Evolutionary conservation across 2,888 invertebrate genomes (phyloP), one percentile per base, ranked within the genome.

Genomic region (Corbicula japonica): DNA sequence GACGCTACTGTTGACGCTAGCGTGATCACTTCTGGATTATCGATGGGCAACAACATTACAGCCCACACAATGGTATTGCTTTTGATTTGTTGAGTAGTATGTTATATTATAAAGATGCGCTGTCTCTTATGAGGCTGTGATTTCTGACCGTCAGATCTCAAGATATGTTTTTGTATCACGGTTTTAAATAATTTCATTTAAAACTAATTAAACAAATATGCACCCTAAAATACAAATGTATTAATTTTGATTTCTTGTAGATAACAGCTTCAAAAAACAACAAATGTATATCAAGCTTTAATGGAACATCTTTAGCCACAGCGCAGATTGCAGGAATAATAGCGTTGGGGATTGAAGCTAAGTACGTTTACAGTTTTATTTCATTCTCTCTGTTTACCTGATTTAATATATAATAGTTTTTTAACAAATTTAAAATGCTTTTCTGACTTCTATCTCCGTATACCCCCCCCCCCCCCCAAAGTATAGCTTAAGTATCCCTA

Each of bases 281-380:
- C 30, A 54, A 30, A 6, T 54, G 54, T 23, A 30, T 28, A 30
- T 32, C 54, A 54, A 28, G 30, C n/a, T 54, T 54, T 30, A 3
- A 28, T 18, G 54, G 54, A 1, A 32, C 32, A 18, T 54, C 54
- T 23, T 28, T 32, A 2, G 54, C 54, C 15, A 54, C 54, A 8
- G 54, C 54, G 32, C 54, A 54, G n/a, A 32, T 54, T 32, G 54
- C 54, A 6, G 54, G 54, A 6, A 54, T 54, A 3, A 23, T 54
- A 30, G 54, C 54, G n/a, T 30, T 54, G 32, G 54, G 30, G 4
- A 18, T 54, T 4, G 30, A 54, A 30, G 54, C 54, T 32, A 54
- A 28, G 54, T 54, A 54, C 1, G 30, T n/a, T n/a, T n/a, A n/a
- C n/a, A n/a, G n/a, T n/a, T n/a, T n/a, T n/a, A n/a, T n/a, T n/a